Percentiles rank a stretch among this genome's conserved stretches.
These are phyloP conservation scores for Caenorhabditis auriculariae DNA, from an alignment of 2,888 invertebrate genomes.

Conservation along the genomic window DNA sequence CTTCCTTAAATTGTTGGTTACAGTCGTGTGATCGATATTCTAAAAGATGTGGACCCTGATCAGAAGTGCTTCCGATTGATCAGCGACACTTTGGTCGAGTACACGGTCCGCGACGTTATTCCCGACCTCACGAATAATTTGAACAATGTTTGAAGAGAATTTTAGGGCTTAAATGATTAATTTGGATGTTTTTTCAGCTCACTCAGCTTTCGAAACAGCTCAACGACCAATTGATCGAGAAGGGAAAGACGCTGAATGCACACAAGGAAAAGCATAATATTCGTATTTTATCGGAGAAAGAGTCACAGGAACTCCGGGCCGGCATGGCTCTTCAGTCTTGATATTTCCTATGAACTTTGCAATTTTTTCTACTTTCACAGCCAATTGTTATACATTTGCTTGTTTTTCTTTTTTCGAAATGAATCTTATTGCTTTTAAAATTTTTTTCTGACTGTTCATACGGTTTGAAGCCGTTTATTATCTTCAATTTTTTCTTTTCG, in stretches of 20 bases:
- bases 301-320: slow-evolving; percentile 36
- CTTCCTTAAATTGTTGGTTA: slow-evolving; percentile 4
- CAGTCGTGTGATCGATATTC: slow-evolving; percentile 41
- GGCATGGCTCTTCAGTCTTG: not conserved
- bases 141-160: slow-evolving; percentile 9
- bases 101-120: slow-evolving; percentile 39
- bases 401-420: not conserved
- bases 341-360: slow-evolving; percentile 3
- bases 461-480: not conserved
- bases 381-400: not conserved
- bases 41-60: slow-evolving; percentile 40
- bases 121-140: slow-evolving; percentile 38
- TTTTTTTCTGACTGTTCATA: slow-evolving; percentile 1
- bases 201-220: slow-evolving; percentile 25
- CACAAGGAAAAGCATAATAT: slow-evolving; percentile 55
- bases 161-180: not conserved
- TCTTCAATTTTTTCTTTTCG: not conserved
- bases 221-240: slow-evolving; percentile 46
- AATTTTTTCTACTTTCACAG: not conserved
- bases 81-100: slow-evolving; percentile 50
- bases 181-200: slow-evolving; percentile 46
- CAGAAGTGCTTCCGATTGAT: slow-evolving; percentile 49
- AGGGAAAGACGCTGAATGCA: slow-evolving; percentile 51
- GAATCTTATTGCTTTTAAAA: not conserved
- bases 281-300: slow-evolving; percentile 48